Percentiles rank a stretch among this genome's conserved stretches.
phyloP scores from a whole-genome alignment of 2,888 invertebrate genomes.

The Exephanes ischioxanthus region DNA sequence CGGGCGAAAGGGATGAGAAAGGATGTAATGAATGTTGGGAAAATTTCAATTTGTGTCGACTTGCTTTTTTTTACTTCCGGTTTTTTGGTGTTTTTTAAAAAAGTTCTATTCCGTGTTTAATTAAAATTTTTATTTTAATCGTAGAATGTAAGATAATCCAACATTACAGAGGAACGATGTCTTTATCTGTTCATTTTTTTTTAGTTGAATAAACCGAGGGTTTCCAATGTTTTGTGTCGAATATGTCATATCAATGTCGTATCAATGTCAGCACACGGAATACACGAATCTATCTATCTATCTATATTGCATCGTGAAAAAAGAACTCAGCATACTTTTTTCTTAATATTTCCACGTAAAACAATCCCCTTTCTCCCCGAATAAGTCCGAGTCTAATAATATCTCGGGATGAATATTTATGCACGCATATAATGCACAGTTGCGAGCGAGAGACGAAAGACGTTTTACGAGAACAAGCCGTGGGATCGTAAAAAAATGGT shows the following conservation, averaged over 20 bases:
- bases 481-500: slow-evolving; percentile 48
- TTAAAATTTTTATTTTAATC: neutral
- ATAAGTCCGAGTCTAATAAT: slow-evolving; percentile 8
- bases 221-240: neutral
- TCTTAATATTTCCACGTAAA: neutral
- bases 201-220: neutral
- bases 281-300: neutral
- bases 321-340: neutral
- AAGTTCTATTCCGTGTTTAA: neutral
- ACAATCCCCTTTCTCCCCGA: neutral
- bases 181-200: too few species aligned
- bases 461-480: slow-evolving; percentile 58
- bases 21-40: neutral
- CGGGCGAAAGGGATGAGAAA: neutral
- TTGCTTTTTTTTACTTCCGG: neutral
- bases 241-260: too few species aligned
- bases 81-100: neutral
- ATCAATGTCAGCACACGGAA: neutral
- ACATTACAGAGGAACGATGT: neutral
- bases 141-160: neutral
- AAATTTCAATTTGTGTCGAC: slow-evolving; percentile 3
- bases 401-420: slow-evolving; percentile 39
- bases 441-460: slow-evolving; percentile 29
- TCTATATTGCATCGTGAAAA: too few species aligned
- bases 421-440: slow-evolving; percentile 17